Percentiles rank a stretch among this genome's conserved stretches.
phyloP scores from a whole-genome alignment of 2,797 vertebrate species.

The Silurus lanzhouensis region DNA sequence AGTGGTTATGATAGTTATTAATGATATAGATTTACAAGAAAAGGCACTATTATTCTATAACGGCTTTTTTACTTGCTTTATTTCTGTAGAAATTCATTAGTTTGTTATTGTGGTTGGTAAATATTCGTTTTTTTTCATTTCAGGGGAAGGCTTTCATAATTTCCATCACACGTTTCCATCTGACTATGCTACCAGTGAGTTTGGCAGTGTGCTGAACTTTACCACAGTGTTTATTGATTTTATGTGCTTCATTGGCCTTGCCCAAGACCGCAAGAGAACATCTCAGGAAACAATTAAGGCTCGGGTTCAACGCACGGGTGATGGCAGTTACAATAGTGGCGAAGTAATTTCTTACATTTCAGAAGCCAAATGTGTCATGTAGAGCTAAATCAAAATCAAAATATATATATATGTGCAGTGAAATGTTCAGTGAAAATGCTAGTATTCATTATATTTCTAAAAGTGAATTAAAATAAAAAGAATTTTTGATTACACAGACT shows the following conservation, averaged over 20 bases:
- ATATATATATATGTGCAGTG: conserved; percentile 42
- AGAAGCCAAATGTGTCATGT: conserved; percentile 49
- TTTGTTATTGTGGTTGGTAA: background rate
- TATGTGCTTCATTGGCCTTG: conserved; percentile 87
- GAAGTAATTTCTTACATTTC: conserved; percentile 66
- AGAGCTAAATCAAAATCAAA: conserved; percentile 63
- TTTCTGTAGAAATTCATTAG: background rate
- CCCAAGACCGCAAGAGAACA: conserved; percentile 83
- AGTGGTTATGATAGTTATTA: background rate
- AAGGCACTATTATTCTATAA: background rate
- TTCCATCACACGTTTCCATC: conserved; percentile 95
- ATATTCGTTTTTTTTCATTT: conserved; percentile 41
- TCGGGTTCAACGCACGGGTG: conserved; percentile 84
- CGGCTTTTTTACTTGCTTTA: background rate
- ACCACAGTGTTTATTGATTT: conserved; percentile 90
- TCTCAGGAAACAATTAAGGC: conserved; percentile 76
- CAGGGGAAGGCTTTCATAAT: conserved; percentile 97
- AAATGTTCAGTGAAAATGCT: conserved; percentile 60
- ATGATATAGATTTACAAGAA: background rate
- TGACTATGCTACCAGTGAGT: conserved; percentile 91
- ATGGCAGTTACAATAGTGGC: conserved; percentile 85
- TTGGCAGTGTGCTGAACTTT: conserved; percentile 84
- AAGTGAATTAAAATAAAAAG: conserved; percentile 53
- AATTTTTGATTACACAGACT: conserved; percentile 63
- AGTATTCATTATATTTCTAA: conserved; percentile 8